These are phyloP conservation scores for Microtus montanus DNA, from an alignment of 2,113 vertebrate genomes.

Conservation along the genomic window DNA sequence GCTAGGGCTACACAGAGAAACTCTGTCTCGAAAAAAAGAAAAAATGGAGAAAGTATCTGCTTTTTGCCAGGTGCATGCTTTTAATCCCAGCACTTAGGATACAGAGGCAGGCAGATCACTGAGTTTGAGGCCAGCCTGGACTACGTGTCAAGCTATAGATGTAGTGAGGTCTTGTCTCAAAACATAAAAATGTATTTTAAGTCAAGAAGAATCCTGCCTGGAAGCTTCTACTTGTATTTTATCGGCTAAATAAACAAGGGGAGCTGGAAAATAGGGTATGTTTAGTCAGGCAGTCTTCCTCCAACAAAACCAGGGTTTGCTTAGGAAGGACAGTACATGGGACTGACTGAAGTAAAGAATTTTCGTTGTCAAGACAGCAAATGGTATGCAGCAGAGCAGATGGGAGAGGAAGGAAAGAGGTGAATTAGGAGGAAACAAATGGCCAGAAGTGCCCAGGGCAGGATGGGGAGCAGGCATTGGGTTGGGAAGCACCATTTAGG, in stretches of 20 bases:
- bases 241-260: background rate
- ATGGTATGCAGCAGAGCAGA: background rate
- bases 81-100: background rate
- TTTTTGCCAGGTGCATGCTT: too few relatives aligned
- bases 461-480: accelerated
- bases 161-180: background rate
- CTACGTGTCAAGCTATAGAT: too few relatives aligned
- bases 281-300: background rate
- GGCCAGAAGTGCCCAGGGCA: background rate
- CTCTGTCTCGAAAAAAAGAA: too few relatives aligned
- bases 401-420: background rate
- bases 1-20: too few relatives aligned
- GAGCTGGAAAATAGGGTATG: background rate
- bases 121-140: too few relatives aligned
- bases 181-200: background rate
- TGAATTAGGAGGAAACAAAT: background rate
- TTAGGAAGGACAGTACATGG: background rate
- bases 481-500: background rate
- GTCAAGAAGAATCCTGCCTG: background rate
- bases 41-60: too few relatives aligned
- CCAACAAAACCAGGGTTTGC: background rate
- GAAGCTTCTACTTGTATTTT: background rate
- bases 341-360: background rate
- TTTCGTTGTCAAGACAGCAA: background rate
- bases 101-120: background rate